Evolutionary conservation across 2,797 vertebrate genomes (phyloP), one percentile per base, ranked within the genome.

Genomic region (Gouania willdenowi): DNA sequence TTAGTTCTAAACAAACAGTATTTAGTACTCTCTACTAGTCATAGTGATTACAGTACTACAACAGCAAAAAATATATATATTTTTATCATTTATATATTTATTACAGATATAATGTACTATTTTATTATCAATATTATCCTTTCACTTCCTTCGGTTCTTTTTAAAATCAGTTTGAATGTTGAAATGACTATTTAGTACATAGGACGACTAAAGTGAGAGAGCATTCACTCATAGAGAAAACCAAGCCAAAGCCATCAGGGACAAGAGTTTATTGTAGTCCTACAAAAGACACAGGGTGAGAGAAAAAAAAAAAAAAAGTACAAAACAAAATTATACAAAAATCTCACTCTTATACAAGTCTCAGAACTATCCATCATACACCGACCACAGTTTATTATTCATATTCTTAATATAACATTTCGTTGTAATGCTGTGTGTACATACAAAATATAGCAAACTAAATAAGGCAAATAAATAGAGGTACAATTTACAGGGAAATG

Each of bases 381-480:
- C 50, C 25, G 78, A 82, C 82, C 78, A 83, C 79, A 81, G 79
- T 75, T 80, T 64, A 66, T 81, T 72, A 84, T 81, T 84, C 68
- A 79, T 77, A 81, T 72, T 71, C 77, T 80, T 82, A 74, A 78
- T 85, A 83, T 81, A 84, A 82, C 79, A 80, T 76, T 88, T 81
- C 86, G 77, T 76, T 78, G 76, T 88, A 89, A 91, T 87, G 87
- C 64, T 80, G 85, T 77, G 86, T 89, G 88, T 91, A 92, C 88
- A 86, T 92, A 92, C 81, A 89, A 91, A 89, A 92, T 78, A 85
- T 88, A 90, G 85, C 88, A 89, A 91, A 91, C 88, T 91, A 91
- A 91, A 90, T 90, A 92, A 90, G 87, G 89, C 89, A 91, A 94
- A 93, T 93, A 94, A 93, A 92, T 93, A 92, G 88, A 91, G 86